A percentile compares a stretch with the other conserved stretches of the same genome.
These are phyloP conservation scores for Conger conger DNA, from an alignment of 2,113 vertebrate genomes.

Conservation along the genomic window DNA sequence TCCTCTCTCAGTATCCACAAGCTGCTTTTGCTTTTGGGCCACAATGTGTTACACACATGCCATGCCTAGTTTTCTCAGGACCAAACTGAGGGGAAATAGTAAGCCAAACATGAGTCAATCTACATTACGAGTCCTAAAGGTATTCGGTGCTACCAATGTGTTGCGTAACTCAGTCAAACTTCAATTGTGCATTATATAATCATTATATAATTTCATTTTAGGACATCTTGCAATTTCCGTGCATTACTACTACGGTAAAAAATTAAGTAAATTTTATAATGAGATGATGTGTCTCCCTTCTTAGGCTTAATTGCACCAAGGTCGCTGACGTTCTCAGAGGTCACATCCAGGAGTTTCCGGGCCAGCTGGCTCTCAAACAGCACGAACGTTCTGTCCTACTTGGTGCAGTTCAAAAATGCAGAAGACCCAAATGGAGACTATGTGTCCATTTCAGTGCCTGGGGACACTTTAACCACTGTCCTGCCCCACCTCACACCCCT, in stretches of 20 bases:
- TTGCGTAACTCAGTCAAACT: slow-evolving; percentile 44
- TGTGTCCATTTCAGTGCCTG: slow-evolving; percentile 81
- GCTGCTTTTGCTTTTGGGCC: slow-evolving; percentile 29
- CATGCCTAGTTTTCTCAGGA: slow-evolving; percentile 41
- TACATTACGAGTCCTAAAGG: slow-evolving; percentile 24
- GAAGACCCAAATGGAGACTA: slow-evolving; percentile 59
- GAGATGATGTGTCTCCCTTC: slow-evolving; percentile 11
- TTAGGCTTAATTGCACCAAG: slow-evolving; percentile 80
- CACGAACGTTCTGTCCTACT: slow-evolving; percentile 74
- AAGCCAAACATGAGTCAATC: slow-evolving; percentile 33
- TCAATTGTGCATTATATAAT: slow-evolving; percentile 43
- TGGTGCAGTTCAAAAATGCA: slow-evolving; percentile 79
- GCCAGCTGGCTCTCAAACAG: slow-evolving; percentile 78
- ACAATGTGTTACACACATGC: slow-evolving; percentile 58
- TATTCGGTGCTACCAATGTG: slow-evolving; percentile 29
- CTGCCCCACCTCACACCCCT: slow-evolving; percentile 81
- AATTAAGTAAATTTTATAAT: not conserved
- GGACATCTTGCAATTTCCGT: not conserved
- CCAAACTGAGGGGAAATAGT: slow-evolving; percentile 35
- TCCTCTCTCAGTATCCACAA: slow-evolving; percentile 10
- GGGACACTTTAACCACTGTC: slow-evolving; percentile 69
- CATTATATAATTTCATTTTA: slow-evolving; percentile 51
- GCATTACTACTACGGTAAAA: too few relatives aligned
- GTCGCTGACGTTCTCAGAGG: slow-evolving; percentile 80
- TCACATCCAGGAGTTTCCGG: slow-evolving; percentile 81